Percentiles rank a stretch among this genome's conserved stretches.
These are phyloP conservation scores for Vulpes vulpes DNA, from an alignment of 2,113 vertebrate species.

Conservation along the genomic window DNA sequence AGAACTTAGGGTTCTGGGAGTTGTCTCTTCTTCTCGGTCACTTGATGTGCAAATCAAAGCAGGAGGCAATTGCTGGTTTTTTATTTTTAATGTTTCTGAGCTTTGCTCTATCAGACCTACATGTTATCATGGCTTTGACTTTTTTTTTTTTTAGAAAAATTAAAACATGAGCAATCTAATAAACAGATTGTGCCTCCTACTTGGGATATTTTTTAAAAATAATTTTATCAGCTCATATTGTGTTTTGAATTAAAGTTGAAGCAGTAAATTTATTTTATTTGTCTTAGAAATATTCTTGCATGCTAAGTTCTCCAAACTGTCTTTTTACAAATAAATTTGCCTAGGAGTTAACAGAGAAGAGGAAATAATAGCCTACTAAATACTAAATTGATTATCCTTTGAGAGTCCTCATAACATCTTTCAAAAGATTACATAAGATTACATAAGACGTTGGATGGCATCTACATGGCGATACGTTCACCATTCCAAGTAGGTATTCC, in stretches of 20 bases:
- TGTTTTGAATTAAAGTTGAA: conserved; percentile 62
- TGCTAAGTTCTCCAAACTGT: neutral
- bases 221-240: conserved; percentile 49
- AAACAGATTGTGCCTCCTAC: conserved; percentile 65
- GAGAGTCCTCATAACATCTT: neutral
- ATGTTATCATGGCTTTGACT: neutral
- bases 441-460: neutral
- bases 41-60: neutral
- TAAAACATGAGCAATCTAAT: conserved; percentile 51
- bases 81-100: neutral
- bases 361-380: neutral
- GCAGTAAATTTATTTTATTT: conserved; percentile 30
- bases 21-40: neutral
- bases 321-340: neutral
- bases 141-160: neutral
- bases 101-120: neutral
- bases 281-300: neutral
- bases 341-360: neutral
- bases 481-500: neutral
- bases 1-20: neutral
- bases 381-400: neutral
- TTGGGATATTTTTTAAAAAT: conserved; percentile 21
- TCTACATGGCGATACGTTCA: neutral
- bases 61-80: neutral
- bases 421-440: neutral